Evolutionary conservation across 2,797 vertebrate species (phyloP), one percentile per base, ranked within the genome.

Genomic region (Cynodonichthys magdalenae): DNA sequence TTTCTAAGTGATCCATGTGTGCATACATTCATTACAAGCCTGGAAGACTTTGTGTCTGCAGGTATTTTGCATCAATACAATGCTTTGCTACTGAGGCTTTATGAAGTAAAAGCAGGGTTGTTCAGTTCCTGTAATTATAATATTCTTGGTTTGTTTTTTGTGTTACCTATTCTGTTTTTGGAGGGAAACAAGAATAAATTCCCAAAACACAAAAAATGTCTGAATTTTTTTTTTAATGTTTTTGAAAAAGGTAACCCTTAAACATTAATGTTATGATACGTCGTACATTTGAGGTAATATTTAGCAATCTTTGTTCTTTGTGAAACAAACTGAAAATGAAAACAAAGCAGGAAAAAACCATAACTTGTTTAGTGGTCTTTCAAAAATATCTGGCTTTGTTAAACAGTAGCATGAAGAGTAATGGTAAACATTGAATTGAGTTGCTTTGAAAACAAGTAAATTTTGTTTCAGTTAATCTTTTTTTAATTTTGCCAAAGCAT

Each of bases 211-310:
- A 74, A 10, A 36, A 10, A 77, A 60, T 59, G 51, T 60, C 29
- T 69, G 46, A 69, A 80, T 68, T 72, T 71, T 80, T 74, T 82
- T 78, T 73, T 81, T 87, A 53, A 63, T 61, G 27, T 6, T 62
- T 83, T 90, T 74, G 66, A 76, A 90, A 88, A 89, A 58, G 62
- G 70, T n/a, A 77, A 47, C 67, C 29, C 27, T 53, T 65, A 66
- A 82, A 82, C 72, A 68, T 74, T 83, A 27, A 69, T 51, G 69
- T 78, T 19, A 64, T 75, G 68, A 42, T 69, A 77, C n/a, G 69
- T 62, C 18, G 31, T 36, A 51, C 45, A 52, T 68, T 49, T 79
- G 75, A 85, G 81, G 83, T 87, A 82, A 57, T 12, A 65, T 66
- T 71, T 46, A 72, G 39, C 20, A 50, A 61, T 36, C 10, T 18